A percentile compares a stretch with the other conserved stretches of the same genome.
Conservation (phyloP, 2,797 vertebrate species). For the Ptychobarbus kaznakovi region DNA sequence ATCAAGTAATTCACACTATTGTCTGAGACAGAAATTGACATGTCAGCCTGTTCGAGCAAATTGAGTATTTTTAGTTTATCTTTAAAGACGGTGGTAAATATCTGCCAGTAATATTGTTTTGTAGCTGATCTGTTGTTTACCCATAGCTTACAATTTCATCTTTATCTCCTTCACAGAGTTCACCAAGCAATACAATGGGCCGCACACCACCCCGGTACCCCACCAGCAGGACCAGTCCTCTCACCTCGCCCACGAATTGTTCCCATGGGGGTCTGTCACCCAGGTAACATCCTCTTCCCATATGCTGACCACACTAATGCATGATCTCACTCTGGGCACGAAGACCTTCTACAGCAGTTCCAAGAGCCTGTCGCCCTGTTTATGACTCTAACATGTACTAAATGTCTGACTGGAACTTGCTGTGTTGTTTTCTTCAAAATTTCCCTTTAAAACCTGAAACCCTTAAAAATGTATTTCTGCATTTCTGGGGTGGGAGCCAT, state of each 20-base stretch:
- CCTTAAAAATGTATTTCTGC: conserved; percentile 17
- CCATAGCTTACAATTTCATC: not conserved
- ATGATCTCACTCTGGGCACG: conserved; percentile 32
- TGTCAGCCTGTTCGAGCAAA: not conserved
- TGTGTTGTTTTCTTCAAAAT: conserved; percentile 27
- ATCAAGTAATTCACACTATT: not conserved
- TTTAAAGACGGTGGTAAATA: not conserved
- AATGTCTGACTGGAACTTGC: not conserved
- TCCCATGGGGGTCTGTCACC: conserved; percentile 96
- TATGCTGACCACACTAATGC: conserved; percentile 28
- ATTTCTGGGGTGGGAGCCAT: not conserved
- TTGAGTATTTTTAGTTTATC: not conserved
- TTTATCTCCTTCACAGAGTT: conserved; percentile 79
- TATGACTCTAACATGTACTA: conserved; percentile 18
- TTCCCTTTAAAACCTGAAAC: conserved; percentile 41
- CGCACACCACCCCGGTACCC: conserved; percentile 89
- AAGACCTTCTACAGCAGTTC: not conserved
- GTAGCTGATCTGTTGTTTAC: not conserved
- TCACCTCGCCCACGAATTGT: conserved; percentile 96
- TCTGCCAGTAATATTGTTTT: not conserved
- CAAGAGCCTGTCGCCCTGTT: not conserved
- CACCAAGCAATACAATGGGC: conserved; percentile 94
- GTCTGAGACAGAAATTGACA: not conserved
- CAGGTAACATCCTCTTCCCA: conserved; percentile 78
- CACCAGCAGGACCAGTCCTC: conserved; percentile 92